Percentiles rank a stretch among this genome's conserved stretches.
Conservation (phyloP, 2,888 invertebrate genomes). For the Gordius sp. region DNA sequence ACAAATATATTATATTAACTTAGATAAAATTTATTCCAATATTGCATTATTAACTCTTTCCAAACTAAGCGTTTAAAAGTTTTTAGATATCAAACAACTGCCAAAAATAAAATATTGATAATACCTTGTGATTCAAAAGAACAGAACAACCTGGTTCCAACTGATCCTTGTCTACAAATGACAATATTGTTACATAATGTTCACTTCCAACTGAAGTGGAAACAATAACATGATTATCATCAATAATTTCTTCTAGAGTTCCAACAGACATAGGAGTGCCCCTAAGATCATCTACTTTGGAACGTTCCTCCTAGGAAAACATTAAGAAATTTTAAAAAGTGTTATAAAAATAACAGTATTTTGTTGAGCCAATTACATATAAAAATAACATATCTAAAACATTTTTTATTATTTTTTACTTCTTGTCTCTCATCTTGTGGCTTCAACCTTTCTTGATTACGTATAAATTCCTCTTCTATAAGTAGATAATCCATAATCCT, state of each 20-base stretch:
- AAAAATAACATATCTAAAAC: background rate
- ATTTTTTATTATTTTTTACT: too few relatives aligned
- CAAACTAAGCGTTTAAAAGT: background rate
- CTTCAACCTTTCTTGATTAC: slow-evolving; percentile 85
- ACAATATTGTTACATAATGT: slow-evolving; percentile 92
- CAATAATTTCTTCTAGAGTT: slow-evolving; percentile 94
- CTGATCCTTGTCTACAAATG: slow-evolving; percentile 97
- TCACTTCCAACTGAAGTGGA: slow-evolving; percentile 95
- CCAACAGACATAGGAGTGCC: slow-evolving; percentile 99
- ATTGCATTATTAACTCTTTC: background rate
- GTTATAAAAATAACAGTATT: too few relatives aligned
- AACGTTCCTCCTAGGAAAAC: slow-evolving; percentile 55
- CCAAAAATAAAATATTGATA: slow-evolving; percentile 13
- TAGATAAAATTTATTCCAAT: background rate
- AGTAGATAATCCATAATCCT: slow-evolving; percentile 89
- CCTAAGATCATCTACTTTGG: slow-evolving; percentile 85
- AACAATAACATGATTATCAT: slow-evolving; percentile 97
- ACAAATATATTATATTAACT: background rate
- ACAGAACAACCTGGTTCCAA: slow-evolving; percentile 95
- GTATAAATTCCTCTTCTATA: slow-evolving; percentile 97
- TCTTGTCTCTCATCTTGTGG: slow-evolving; percentile 98
- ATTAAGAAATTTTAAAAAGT: too few relatives aligned
- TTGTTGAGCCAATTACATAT: too few relatives aligned
- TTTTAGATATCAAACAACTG: background rate
- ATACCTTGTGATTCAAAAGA: slow-evolving; percentile 72